Evolutionary conservation across 2,113 vertebrate species (phyloP), one percentile per base, ranked within the genome.

Genomic region (Polypterus bichir): DNA sequence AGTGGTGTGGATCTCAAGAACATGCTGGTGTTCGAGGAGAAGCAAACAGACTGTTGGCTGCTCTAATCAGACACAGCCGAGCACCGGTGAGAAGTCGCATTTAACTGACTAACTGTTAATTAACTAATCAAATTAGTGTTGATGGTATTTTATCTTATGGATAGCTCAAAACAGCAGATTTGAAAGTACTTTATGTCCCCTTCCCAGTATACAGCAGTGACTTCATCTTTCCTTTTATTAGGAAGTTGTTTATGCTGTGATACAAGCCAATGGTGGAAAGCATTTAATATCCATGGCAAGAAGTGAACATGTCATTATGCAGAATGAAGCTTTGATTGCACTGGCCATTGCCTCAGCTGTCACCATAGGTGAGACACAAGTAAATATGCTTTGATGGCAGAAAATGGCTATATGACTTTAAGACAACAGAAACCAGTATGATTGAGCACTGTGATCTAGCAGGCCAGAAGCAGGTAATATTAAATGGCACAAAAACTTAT

Each of bases 241-340:
- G 91, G 88, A 91, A 77, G 89, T 93, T 44, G 85, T 92, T 61
- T 75, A 64, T n/a, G 84, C 90, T 49, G 79, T 92, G 11, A 79
- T 82, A 64, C 78, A 83, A 71, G 83, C 88, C 49, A 80, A 85
- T 64, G 92, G 89, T 65, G 68, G 91, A 66, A 87, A 83, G 61
- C 87, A 91, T 64, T 83, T 94, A 3, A 83, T 92, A 70, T 83
- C 87, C 62, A 92, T 93, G 91, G 84, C 88, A 70, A 89, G 77
- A 51, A 91, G 88, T 1, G 75, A 91, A 61, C 85, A 94, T 0
- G 74, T 83, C 69, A 88, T 88, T 76, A 88, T 86, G 81, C 92
- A 94, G 78, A 93, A 91, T 4, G 90, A 93, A 71, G 90, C 92
- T 59, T 76, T 92, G 67, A 83, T 85, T 10, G 87, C 91, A 48